Base-by-base conservation (phyloP, 2,113 vertebrate species). In the Myiozetetes cayanensis region DNA sequence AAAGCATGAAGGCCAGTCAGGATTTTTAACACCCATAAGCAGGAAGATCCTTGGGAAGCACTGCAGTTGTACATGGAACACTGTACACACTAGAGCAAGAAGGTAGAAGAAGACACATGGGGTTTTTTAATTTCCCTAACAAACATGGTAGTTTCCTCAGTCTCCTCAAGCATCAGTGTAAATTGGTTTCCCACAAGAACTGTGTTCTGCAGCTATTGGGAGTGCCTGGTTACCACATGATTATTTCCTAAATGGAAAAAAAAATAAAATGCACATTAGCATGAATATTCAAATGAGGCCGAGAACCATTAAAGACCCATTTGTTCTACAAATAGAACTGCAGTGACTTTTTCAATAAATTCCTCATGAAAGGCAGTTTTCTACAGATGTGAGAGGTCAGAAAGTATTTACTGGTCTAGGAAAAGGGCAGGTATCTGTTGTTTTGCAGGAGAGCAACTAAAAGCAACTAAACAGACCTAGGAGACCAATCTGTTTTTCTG, bases 171-270 rank as follows among this genome's bases (percentile, higher is more conserved):
- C 89, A 91, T 67, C 77, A 37, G 52, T 6, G 21, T 41, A 89
- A 95, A 97, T 87, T 75, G 68, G 22, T 93, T 96, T 78, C 75
- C 87, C 77, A 37, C 94, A 95, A 94, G 9, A 87, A 71, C 21
- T 33, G 37, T 22, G 14, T 14, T 88, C 89, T 81, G 25, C 78
- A 95, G 87, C 79, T 92, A 94, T 96, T 85, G 23, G 1, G 50
- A 74, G 41, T 81, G 71, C 67, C 87, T 87, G 46, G 79, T 96
- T 96, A 73, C 74, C 58, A 56, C 56, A 66, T 25, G 30, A 61
- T 96, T 96, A 80, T 86, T 96, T 96, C 77, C 89, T 93, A 96
- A 93, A 91, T 87, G 71, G 72, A 75, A 91, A 74, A 92, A 95
- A 94, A 37, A 37, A 37, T 37, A 93, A 93, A 96, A 93, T 43